Evolutionary conservation across 2,888 invertebrate species (phyloP), one percentile per base, ranked within the genome.

Genomic region (Ochropleura plecta): DNA sequence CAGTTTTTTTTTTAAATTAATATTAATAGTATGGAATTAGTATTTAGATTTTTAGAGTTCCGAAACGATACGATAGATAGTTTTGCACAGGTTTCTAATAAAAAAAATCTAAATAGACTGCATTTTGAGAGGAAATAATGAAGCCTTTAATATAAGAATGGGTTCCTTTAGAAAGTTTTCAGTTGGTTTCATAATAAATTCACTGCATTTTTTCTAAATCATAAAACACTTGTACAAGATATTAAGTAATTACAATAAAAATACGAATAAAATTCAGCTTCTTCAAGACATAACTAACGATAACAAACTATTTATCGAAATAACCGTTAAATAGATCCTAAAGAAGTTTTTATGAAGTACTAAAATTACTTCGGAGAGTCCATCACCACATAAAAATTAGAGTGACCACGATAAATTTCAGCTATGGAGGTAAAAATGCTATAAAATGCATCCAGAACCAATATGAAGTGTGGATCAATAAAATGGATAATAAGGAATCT

Each of bases 311-410:
- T 57, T 63, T 64, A 76, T 81, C 59, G 77, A 20, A 62, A 53
- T 46, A 67, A 53, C 66, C 81, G 63, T 82, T 65, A 83, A 83
- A 70, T 68, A 51, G 14, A 81, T 67, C 55, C 66, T 63, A 69
- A 75, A 84, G 40, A 74, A 64, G 16, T 79, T 86, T 86, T 83
- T 83, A 86, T 87, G 70, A 82, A 82, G 77, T 73, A 81, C 83
- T 83, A 63, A 79, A 86, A 87, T 78, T 67, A 76, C 73, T 51
- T 79, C 48, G 48, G 44, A 57, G 49, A 72, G 82, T 82, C 74
- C 67, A 76, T 81, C 68, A 74, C 69, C 77, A 77, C 78, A 85
- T 86, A 87, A 86, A 86, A 86, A 87, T 87, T 87, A 79, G 87
- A 82, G 75, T 82, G 69, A 78, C 66, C 75, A 49, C 65, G 71